A percentile compares a stretch with the other conserved stretches of the same genome.
Evolutionary conservation across 2,797 vertebrate species (phyloP).

Genomic region (Microchirus variegatus): DNA sequence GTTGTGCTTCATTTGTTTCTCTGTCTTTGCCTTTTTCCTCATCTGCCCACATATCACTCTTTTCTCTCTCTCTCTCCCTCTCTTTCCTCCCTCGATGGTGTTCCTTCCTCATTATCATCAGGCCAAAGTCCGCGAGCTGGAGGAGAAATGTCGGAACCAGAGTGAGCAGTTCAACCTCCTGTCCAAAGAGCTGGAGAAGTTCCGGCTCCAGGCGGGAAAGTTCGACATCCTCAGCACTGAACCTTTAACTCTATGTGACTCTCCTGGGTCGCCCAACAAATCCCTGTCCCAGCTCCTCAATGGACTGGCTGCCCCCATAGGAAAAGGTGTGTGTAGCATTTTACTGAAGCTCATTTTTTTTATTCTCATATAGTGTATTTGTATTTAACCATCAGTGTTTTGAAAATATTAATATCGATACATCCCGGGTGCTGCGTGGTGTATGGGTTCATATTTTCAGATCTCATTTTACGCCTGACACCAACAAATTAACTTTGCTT

Average conservation of each 20-base stretch:
- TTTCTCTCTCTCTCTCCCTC: background rate
- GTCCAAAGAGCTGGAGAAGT: slow-evolving; percentile 93
- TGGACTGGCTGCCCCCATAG: slow-evolving; percentile 87
- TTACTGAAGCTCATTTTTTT: background rate
- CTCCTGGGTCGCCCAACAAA: slow-evolving; percentile 85
- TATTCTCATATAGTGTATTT: background rate
- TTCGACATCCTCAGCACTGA: slow-evolving; percentile 88
- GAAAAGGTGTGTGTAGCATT: slow-evolving; percentile 85
- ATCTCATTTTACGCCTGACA: slow-evolving; percentile 9
- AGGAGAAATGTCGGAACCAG: slow-evolving; percentile 95
- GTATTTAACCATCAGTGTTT: too few relatives aligned
- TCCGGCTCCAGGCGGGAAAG: slow-evolving; percentile 91
- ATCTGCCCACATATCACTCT: slow-evolving; percentile 4
- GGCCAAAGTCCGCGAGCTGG: slow-evolving; percentile 97
- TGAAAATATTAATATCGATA: too few relatives aligned
- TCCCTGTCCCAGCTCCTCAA: slow-evolving; percentile 89
- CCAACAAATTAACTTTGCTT: slow-evolving; percentile 2
- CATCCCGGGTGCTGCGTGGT: too few relatives aligned
- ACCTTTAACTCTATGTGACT: slow-evolving; percentile 76
- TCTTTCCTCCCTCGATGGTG: slow-evolving; percentile 24
- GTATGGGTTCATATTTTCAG: too few relatives aligned
- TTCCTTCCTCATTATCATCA: slow-evolving; percentile 63
- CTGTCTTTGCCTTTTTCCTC: slow-evolving; percentile 19
- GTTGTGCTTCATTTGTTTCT: slow-evolving; percentile 21
- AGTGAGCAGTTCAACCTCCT: slow-evolving; percentile 97